Base-by-base conservation (phyloP, 2,888 invertebrate genomes). In the Melinaea marsaeus region DNA sequence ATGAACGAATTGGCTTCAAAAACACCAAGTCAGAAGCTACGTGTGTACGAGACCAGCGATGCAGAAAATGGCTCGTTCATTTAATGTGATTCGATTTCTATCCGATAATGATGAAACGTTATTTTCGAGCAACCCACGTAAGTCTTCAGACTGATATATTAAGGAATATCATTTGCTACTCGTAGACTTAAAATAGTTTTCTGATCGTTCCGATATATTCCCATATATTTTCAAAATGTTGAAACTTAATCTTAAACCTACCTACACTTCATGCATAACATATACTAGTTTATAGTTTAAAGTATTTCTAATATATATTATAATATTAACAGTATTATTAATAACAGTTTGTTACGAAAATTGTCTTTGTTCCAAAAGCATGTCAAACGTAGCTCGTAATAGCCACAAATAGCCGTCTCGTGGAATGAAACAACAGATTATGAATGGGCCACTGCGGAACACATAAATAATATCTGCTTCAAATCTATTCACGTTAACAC, bases 361-460 rank as follows among this genome's bases (percentile, higher is more conserved):
- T 51, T 32, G 32, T 51, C 51, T 51, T 51, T 51, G 51, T 51
- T 51, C 51, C 51, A 32, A 51, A 51, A 32, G 6, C 51, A 51
- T 51, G 51, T 51, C 51, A 51, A 32, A 51, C 51, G 32, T 51
- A 32, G 51, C 51, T 32, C 51, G 51, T 32, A 51, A 51, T 51
- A 51, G 62, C 57, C 55, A 55, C 58, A 32, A 51, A 51, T 51
- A 51, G 62, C 55, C 55, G 58, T 58, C 57, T 55, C 64, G 57
- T 60, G 62, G 56, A 67, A 67, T 65, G 65, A 61, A 67, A 65
- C 65, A 54, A 45, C 67, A 65, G 61, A 67, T 64, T 67, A 67
- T 67, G 64, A 65, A 67, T 65, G 64, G 67, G 65, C 61, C 60
- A 61, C 62, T 65, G 62, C 62, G 64, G 68, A 61, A 67, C 68